Conservation (phyloP, 2,888 invertebrate genomes). For the Gibbula magus region DNA sequence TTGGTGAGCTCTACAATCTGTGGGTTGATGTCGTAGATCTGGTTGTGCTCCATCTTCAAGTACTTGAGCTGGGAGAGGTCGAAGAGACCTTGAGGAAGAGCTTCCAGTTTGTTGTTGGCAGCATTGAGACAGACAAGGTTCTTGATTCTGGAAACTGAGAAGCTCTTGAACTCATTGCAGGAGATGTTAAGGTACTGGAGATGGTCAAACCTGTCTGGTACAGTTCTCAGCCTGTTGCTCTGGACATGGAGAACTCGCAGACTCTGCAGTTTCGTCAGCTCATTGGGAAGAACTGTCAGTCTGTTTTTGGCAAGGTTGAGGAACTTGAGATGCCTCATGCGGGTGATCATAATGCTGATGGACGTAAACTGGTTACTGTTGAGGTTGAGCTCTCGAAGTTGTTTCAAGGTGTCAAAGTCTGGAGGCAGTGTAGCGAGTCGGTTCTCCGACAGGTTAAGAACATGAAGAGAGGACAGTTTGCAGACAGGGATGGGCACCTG, state of each 20-base stretch:
- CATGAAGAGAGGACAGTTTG: slow-evolving; percentile 54
- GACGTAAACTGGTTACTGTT: slow-evolving; percentile 65
- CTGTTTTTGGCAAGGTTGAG: slow-evolving; percentile 63
- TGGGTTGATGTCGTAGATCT: slow-evolving; percentile 64
- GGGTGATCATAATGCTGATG: slow-evolving; percentile 56
- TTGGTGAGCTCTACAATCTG: slow-evolving; percentile 66
- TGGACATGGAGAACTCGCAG: slow-evolving; percentile 65
- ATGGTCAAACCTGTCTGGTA: slow-evolving; percentile 58
- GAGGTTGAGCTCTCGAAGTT: slow-evolving; percentile 66
- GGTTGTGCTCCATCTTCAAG: slow-evolving; percentile 64
- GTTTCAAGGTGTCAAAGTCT: slow-evolving; percentile 64
- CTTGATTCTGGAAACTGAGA: slow-evolving; percentile 66
- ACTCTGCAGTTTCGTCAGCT: slow-evolving; percentile 50
- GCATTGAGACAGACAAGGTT: slow-evolving; percentile 64
- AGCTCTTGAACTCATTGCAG: slow-evolving; percentile 62
- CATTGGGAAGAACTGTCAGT: slow-evolving; percentile 55
- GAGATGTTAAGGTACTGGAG: slow-evolving; percentile 67
- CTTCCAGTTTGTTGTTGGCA: slow-evolving; percentile 64
- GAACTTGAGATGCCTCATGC: slow-evolving; percentile 57
- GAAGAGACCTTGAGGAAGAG: slow-evolving; percentile 68
- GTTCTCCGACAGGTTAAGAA: slow-evolving; percentile 61
- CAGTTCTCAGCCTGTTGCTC: slow-evolving; percentile 57
- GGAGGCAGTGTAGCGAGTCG: slow-evolving; percentile 62
- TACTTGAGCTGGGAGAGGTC: slow-evolving; percentile 58
- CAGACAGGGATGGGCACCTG: slow-evolving; percentile 65